Evolutionary conservation across 2,113 vertebrate species (phyloP).

Genomic region (Tympanuchus pallidicinctus): DNA sequence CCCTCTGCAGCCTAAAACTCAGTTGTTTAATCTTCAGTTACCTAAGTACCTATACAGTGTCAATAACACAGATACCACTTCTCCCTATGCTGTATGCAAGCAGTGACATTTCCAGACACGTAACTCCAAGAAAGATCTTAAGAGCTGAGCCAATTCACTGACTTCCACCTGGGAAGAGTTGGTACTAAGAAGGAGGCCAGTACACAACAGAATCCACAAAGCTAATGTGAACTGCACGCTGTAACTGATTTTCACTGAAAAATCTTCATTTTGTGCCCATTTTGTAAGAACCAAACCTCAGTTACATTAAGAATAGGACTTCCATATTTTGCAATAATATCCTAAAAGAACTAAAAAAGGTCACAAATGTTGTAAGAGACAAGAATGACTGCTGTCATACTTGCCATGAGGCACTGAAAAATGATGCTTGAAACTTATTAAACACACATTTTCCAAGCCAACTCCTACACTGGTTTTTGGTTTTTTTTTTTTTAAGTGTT

Average conservation of each 20-base stretch:
- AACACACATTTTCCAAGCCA: not conserved
- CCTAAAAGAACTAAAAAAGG: not conserved
- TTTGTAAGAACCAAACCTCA: not conserved
- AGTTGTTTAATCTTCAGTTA: not conserved
- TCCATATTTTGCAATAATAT: not conserved
- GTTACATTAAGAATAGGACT: not conserved
- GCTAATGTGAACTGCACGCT: not conserved
- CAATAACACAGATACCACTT: not conserved
- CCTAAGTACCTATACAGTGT: accelerated
- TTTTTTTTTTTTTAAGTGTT: not conserved
- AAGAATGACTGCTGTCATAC: not conserved
- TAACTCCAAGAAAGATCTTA: not conserved
- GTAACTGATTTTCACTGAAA: not conserved
- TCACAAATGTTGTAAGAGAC: not conserved
- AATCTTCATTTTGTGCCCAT: not conserved
- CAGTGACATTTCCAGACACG: not conserved
- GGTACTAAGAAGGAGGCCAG: not conserved
- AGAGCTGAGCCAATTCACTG: not conserved
- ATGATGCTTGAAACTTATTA: not conserved
- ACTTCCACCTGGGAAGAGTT: not conserved
- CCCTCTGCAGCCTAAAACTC: not conserved
- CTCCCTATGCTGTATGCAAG: not conserved
- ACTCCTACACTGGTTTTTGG: not conserved
- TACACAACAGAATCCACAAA: not conserved
- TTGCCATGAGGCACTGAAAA: not conserved